These are phyloP conservation scores for Hydrocynus forskahlii DNA, from an alignment of 2,797 vertebrate species.

Conservation along the genomic window DNA sequence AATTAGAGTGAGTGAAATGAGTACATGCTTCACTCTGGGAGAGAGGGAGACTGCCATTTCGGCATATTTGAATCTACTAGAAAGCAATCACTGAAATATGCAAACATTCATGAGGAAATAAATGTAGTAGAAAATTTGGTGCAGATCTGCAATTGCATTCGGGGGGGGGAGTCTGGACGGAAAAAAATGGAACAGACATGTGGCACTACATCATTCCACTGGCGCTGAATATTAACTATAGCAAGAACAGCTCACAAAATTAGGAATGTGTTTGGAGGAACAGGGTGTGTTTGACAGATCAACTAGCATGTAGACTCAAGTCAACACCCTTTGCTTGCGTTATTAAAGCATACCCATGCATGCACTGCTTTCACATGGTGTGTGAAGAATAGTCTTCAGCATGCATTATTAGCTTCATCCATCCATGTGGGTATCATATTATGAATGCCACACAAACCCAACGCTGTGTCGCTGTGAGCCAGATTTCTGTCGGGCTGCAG, in stretches of 20 bases:
- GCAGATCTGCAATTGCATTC: conserved; percentile 75
- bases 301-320: conserved; percentile 21
- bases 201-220: conserved; percentile 68
- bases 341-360: conserved; percentile 13
- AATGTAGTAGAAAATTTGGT: conserved; percentile 76
- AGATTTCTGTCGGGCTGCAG: conserved; percentile 11
- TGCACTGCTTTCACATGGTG: not conserved
- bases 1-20: conserved; percentile 60
- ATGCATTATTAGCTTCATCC: conserved; percentile 34
- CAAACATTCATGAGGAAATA: conserved; percentile 80
- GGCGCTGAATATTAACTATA: conserved; percentile 44
- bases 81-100: conserved; percentile 77
- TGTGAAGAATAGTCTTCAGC: conserved; percentile 31
- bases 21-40: conserved; percentile 51
- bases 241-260: conserved; percentile 20
- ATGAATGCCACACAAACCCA: conserved; percentile 20
- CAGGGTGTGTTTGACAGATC: conserved; percentile 8
- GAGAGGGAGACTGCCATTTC: conserved; percentile 59
- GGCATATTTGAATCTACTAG: conserved; percentile 69
- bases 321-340: conserved; percentile 30
- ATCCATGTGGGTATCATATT: conserved; percentile 19
- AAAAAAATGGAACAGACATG: conserved; percentile 68
- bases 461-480: not conserved
- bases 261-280: not conserved
- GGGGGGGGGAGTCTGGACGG: conserved; percentile 62